phyloP scores from a whole-genome alignment of 2,888 invertebrate species.

The Campoplex nolae region DNA sequence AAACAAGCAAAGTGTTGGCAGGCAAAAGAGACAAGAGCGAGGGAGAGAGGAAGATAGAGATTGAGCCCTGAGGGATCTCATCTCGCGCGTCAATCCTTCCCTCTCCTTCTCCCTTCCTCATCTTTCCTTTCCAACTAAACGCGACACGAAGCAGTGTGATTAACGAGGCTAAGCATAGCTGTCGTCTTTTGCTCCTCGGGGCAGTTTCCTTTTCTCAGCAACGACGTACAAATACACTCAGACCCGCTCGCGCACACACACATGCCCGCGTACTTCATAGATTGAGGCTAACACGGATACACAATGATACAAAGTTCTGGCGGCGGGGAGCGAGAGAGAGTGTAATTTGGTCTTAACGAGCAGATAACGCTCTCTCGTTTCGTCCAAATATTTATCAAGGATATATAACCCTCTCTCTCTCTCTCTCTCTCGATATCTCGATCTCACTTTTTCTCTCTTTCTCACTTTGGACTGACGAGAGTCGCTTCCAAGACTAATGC shows the following conservation, averaged over 20 bases:
- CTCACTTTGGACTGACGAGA: conserved; percentile 39
- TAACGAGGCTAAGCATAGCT: conserved; percentile 66
- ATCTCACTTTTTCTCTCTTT: not conserved
- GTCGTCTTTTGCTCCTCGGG: conserved; percentile 57
- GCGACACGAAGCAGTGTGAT: conserved; percentile 66
- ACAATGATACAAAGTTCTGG: conserved; percentile 3
- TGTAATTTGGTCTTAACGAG: conserved; percentile 67
- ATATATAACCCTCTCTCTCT: conserved; percentile 30
- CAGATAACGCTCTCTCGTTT: conserved; percentile 68
- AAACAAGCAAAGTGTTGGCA: conserved; percentile 63
- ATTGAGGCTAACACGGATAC: not conserved
- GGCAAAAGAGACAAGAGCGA: conserved; percentile 49
- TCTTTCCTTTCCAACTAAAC: conserved; percentile 20
- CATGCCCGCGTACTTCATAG: not conserved
- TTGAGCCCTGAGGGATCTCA: conserved; percentile 53
- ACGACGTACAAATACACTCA: conserved; percentile 21
- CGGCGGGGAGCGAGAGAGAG: conserved; percentile 53
- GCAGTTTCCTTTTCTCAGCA: conserved; percentile 64
- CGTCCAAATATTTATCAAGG: conserved; percentile 69
- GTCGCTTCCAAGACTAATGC: conserved; percentile 61
- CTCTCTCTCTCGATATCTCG: conserved; percentile 24
- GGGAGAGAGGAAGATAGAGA: not conserved
- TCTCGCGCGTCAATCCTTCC: conserved; percentile 39
- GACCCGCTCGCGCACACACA: not conserved
- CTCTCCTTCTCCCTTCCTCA: conserved; percentile 19